Base-by-base conservation (phyloP, 2,888 invertebrate species). In the Xanthorhoe designata region DNA sequence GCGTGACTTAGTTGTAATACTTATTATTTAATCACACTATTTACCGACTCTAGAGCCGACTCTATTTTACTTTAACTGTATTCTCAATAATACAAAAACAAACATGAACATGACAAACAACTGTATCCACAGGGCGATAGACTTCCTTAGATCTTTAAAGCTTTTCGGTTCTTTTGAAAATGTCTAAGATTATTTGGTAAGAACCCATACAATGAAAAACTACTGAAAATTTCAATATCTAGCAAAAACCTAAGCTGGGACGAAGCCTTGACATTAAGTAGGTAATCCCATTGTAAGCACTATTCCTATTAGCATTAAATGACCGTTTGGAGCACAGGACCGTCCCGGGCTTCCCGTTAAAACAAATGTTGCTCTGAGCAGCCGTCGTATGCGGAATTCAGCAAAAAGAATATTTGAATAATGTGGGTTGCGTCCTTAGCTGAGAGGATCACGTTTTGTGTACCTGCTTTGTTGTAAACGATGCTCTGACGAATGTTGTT, bases 251-350 rank as follows among this genome's bases (percentile, higher is more conserved):
- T 69, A 74, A 79, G 77, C 72, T 66, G 70, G 75, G 75, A 64
- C 52, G 60, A 69, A 73, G 71, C 75, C 73, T 73, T 76, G 79
- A 79, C 81, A 76, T 82, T 82, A 78, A 80, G 77, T 82, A 80
- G 78, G 77, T 82, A 86, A 86, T 83, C 84, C 81, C 75, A 83
- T 85, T 87, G 87, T 86, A 84, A 86, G 85, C 82, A 82, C 84
- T 83, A 84, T 72, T 78, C 75, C 80, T 78, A 87, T 87, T 88
- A 87, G 85, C 87, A 87, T 88, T 82, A 84, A 87, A 85, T 77
- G 81, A 81, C 81, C 82, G 79, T 86, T 86, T 77, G 75, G 75
- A 75, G 76, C 80, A 76, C 77, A 76, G 73, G 70, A 73, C 68
- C 69, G 75, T 72, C 69, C 80, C 79, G 81, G 32, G 68, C 68